phyloP scores from a whole-genome alignment of 1,140 invertebrate genomes.

The Nylanderia fulva region DNA sequence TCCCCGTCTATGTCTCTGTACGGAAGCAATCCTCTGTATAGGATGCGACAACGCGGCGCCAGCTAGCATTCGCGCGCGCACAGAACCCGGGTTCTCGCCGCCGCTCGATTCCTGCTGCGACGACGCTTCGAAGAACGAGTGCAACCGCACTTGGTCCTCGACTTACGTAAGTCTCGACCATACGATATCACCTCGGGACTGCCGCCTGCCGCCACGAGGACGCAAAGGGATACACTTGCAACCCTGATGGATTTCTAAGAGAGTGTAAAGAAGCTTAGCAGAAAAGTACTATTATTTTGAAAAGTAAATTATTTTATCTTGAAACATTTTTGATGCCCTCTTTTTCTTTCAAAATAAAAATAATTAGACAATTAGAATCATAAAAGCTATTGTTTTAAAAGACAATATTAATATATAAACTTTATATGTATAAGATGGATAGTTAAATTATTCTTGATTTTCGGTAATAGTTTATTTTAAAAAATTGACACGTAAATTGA shows the following conservation, averaged over 20 bases:
- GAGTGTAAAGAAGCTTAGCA: neutral
- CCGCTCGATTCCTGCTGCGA: conserved; percentile 57
- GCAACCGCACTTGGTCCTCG: conserved; percentile 51
- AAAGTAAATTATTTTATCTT: neutral
- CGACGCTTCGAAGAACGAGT: conserved; percentile 41
- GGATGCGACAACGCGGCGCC: conserved; percentile 74
- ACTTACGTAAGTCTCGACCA: conserved; percentile 45
- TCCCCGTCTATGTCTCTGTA: conserved; percentile 24
- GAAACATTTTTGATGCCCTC: neutral
- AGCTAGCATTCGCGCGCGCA: conserved; percentile 55
- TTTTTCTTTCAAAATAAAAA: neutral
- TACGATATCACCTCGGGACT: conserved; percentile 20
- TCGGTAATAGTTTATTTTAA: neutral
- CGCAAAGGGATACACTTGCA: conserved; percentile 14
- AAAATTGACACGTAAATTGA: neutral
- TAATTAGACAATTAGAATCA: neutral
- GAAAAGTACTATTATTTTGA: neutral
- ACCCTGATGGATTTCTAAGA: neutral
- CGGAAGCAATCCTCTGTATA: conserved; percentile 72
- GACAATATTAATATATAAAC: neutral
- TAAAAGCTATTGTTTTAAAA: neutral
- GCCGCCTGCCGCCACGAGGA: neutral
- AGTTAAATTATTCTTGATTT: neutral
- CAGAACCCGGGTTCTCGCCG: conserved; percentile 45
- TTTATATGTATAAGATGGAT: neutral